These are phyloP conservation scores for Acanthococcus lagerstroemiae DNA, from an alignment of 2,888 invertebrate genomes.

Conservation along the genomic window DNA sequence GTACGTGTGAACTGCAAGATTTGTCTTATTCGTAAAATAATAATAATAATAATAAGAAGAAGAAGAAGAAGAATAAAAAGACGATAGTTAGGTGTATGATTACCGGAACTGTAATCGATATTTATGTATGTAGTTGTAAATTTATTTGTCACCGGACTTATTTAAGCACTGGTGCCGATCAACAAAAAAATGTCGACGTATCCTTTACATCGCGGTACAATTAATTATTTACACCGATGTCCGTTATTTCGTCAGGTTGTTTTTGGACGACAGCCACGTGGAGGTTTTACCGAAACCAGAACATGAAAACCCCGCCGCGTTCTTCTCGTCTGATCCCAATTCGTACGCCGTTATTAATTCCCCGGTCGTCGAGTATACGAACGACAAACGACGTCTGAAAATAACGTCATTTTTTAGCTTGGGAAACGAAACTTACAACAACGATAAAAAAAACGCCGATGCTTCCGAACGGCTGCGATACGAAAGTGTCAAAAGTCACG, in stretches of 20 bases:
- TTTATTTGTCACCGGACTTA: not conserved
- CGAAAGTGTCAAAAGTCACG: slow-evolving; percentile 14
- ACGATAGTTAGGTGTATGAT: too few species aligned
- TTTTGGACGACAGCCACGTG: slow-evolving; percentile 12
- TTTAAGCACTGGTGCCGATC: too few species aligned
- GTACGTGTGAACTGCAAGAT: too few species aligned
- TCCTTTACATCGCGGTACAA: too few species aligned
- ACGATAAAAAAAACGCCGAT: not conserved
- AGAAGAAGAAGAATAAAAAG: too few species aligned
- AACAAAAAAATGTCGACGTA: too few species aligned
- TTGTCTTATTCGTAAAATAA: too few species aligned
- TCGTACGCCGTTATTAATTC: not conserved
- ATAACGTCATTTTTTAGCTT: slow-evolving; percentile 8
- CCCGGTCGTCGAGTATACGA: slow-evolving; percentile 15
- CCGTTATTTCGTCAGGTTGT: slow-evolving; percentile 25
- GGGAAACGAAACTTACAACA: not conserved
- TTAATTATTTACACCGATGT: not conserved
- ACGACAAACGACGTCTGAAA: slow-evolving; percentile 13
- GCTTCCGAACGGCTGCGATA: not conserved
- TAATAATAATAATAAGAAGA: too few species aligned
- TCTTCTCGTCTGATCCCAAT: slow-evolving; percentile 8
- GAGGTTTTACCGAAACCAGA: slow-evolving; percentile 7
- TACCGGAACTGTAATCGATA: too few species aligned
- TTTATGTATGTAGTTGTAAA: not conserved
- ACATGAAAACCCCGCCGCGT: slow-evolving; percentile 18